phyloP scores from a whole-genome alignment of 1,140 invertebrate genomes.

The Oedothorax gibbosus region DNA sequence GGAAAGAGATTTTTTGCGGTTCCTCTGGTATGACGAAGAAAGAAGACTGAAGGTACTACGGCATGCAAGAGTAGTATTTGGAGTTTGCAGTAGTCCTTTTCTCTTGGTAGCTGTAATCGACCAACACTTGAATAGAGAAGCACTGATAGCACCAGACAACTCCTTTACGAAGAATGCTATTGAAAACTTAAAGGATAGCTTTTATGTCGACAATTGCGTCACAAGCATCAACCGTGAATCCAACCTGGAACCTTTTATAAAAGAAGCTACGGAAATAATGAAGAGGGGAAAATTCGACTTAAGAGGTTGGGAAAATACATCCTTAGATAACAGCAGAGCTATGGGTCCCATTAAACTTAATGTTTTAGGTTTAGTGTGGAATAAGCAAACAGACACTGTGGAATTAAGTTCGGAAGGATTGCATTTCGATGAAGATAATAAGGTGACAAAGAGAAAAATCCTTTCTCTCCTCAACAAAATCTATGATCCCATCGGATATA shows the following conservation, averaged over 20 bases:
- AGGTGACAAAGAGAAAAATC: not conserved
- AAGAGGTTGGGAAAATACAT: not conserved
- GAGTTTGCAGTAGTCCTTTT: conserved; percentile 10
- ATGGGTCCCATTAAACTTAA: no score
- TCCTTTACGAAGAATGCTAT: not conserved
- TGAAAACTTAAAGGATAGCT: conserved; percentile 13
- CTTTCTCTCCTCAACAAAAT: not conserved
- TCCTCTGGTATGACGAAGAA: conserved; percentile 22
- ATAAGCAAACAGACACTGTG: conserved; percentile 9
- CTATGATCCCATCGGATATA: not conserved
- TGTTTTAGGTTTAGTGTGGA: conserved; percentile 8
- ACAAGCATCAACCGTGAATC: not conserved
- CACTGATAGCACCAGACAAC: not conserved
- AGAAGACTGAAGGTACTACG: not conserved
- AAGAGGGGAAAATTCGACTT: conserved; percentile 5
- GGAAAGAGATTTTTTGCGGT: conserved; percentile 11
- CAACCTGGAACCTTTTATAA: not conserved
- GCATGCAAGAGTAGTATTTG: conserved; percentile 14
- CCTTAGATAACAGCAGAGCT: not conserved
- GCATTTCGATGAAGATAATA: not conserved
- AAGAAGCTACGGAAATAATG: conserved; percentile 12
- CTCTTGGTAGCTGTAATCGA: not conserved
- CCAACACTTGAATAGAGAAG: conserved; percentile 4
- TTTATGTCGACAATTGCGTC: conserved; percentile 33
- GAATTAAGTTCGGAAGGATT: not conserved